Base-by-base conservation (phyloP, 2,113 vertebrate species). In the Thalassarche chlororhynchos region DNA sequence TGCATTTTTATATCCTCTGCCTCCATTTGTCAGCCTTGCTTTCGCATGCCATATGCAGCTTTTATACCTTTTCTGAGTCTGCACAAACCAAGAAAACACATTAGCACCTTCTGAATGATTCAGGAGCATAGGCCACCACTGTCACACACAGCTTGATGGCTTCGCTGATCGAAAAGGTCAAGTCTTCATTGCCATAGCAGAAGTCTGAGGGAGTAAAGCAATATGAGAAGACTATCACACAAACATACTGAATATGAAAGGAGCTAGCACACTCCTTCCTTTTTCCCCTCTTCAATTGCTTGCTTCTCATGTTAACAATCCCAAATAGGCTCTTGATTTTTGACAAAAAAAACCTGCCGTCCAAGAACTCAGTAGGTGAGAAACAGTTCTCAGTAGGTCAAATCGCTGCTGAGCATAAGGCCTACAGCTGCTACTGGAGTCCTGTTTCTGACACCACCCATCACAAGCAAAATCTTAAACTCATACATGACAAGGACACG, bases 101-200 rank as follows among this genome's bases (percentile, higher is more conserved):
- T 23, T 21, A 26, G 95, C 97, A 99, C 99, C 99, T 99, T 97
- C 99, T 97, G 95, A 99, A 99, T 46, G 99, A 99, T 65, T 99
- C 99, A 0, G 99, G 99, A 62, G 99, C 99, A 38, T 99, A 99
- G 17, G 99, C 99, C 31, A 99, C 99, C 72, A 99, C 99, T 3
- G 99, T 99, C 42, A 99, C 99, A 90, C 99, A 99, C 57, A 99
- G 98, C 92, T 99, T 99, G 96, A 99, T 99, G 98, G 99, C 99
- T 88, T 99, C 99, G 29, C 99, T 99, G 97, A 99, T 99, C 11
- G 99, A 99, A 97, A 99, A 99, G 23, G 99, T 98, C 96, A 99
- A 90, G 90, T 99, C 99, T 91, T 99, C 99, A 7, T 99, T 99
- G 34, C 99, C 99, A 49, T 99, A 99, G 98, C 99, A 99, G 96